These are phyloP conservation scores for Micropoecilia bifurca DNA, from an alignment of 2,797 vertebrate genomes.

Conservation along the genomic window DNA sequence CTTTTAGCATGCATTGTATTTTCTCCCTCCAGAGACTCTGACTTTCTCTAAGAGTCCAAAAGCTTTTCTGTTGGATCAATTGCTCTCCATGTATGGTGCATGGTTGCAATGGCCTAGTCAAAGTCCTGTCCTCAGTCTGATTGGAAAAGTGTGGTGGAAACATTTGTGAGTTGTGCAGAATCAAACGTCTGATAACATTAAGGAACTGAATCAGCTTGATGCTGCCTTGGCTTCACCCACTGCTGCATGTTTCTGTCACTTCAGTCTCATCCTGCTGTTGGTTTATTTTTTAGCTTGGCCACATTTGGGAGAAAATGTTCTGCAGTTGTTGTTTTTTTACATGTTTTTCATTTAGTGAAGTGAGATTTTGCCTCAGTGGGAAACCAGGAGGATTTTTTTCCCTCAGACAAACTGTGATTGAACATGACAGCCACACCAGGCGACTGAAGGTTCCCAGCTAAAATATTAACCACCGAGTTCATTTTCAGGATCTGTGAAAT, in stretches of 20 bases:
- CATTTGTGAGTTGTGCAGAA: background rate
- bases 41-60: background rate
- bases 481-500: constrained; percentile 16
- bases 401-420: constrained; percentile 23
- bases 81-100: background rate
- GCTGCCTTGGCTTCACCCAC: background rate
- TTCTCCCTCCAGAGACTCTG: background rate
- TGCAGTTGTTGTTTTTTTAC: constrained; percentile 38
- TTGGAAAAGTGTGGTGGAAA: background rate
- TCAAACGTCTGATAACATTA: background rate
- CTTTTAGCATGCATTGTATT: background rate
- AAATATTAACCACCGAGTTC: constrained; percentile 46
- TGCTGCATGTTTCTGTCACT: background rate
- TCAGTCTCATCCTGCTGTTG: background rate
- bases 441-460: constrained; percentile 33
- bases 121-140: background rate
- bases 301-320: constrained; percentile 42
- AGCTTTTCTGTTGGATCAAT: background rate
- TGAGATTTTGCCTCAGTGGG: constrained; percentile 40
- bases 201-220: background rate
- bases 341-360: constrained; percentile 46
- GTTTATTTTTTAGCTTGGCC: constrained; percentile 28
- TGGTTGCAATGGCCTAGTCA: background rate
- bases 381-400: constrained; percentile 34
- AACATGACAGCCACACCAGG: constrained; percentile 44